Percentiles rank a stretch among this genome's conserved stretches.
Conservation (phyloP, 2,113 vertebrate species). For the Aythya baeri region DNA sequence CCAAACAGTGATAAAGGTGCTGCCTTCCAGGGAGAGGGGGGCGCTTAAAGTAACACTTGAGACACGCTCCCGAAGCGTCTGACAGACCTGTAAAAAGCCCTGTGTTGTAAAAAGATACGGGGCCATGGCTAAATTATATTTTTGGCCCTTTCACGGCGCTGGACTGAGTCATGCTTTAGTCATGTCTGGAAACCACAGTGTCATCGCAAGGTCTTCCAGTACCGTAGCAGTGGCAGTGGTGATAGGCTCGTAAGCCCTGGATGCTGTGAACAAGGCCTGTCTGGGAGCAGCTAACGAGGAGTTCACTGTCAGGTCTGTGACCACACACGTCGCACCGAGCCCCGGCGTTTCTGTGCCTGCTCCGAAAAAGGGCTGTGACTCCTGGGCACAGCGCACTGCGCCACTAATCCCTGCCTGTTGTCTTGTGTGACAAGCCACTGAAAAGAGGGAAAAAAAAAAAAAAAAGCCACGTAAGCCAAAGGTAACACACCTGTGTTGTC, state of each 20-base stretch:
- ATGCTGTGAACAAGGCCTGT: background rate
- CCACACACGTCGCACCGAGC: background rate
- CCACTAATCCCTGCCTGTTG: background rate
- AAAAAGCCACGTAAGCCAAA: background rate
- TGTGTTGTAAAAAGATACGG: background rate
- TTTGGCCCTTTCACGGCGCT: slow-evolving; percentile 3
- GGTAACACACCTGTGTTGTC: background rate
- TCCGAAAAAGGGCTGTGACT: background rate
- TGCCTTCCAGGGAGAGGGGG: background rate
- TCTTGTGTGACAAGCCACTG: background rate
- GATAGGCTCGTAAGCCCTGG: background rate
- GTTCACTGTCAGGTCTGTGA: background rate
- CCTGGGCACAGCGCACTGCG: background rate
- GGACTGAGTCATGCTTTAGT: slow-evolving; percentile 53
- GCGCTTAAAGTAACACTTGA: background rate
- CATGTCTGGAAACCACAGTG: slow-evolving; percentile 39
- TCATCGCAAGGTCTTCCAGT: background rate
- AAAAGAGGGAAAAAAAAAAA: background rate
- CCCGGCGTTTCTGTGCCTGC: background rate
- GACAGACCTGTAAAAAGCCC: background rate
- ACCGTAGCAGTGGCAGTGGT: background rate
- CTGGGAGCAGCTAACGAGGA: background rate
- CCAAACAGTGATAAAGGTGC: background rate
- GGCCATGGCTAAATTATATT: background rate
- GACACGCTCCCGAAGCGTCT: background rate